Base-by-base conservation (phyloP, 2,113 vertebrate genomes). In the Etheostoma cragini region DNA sequence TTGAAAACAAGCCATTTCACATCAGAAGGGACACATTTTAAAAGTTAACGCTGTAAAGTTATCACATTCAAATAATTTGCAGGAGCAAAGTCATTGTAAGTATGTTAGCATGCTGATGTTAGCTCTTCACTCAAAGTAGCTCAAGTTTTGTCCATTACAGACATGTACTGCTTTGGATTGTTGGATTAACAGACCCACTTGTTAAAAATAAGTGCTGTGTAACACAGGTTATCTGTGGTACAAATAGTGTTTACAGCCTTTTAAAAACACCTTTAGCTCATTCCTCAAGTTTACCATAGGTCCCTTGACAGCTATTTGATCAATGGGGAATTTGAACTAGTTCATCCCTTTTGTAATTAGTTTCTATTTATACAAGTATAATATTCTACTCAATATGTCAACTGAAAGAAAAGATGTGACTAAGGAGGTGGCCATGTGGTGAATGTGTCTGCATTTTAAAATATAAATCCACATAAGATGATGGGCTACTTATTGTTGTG, bases 341-440 rank as follows among this genome's bases (percentile, higher is more conserved):
- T 47, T 77, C 12, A 46, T 62, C 35, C 8, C 1, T 46, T 47
- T 72, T 49, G 8, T 50, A 46, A 72, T 53, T 46, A 46, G 16
- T 47, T 67, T 47, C 16, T 54, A 47, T 33, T 72, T 30, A 47
- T 35, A 64, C 35, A 58, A 35, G 17, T 30, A 30, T 65, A 65
- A 33, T 60, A 71, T 76, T 76, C 13, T 22, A 24, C 16, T 67
- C 46, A 74, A 49, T 63, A n/a, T 49, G 30, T 61, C 54, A 77
- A 22, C 30, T 2, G 24, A 35, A 69, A 56, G 6, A 35, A 62
- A 21, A 22, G 15, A 24, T 47, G 50, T 13, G 15, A 56, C 54
- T 26, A 64, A 58, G 46, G 63, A 58, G 6, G 17, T 46, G 74
- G 16, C 47, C 6, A 4, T 38, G 21, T n/a, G 17, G 22, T 22